phyloP scores from a whole-genome alignment of 2,797 vertebrate species.

The Oreochromis grahami region DNA sequence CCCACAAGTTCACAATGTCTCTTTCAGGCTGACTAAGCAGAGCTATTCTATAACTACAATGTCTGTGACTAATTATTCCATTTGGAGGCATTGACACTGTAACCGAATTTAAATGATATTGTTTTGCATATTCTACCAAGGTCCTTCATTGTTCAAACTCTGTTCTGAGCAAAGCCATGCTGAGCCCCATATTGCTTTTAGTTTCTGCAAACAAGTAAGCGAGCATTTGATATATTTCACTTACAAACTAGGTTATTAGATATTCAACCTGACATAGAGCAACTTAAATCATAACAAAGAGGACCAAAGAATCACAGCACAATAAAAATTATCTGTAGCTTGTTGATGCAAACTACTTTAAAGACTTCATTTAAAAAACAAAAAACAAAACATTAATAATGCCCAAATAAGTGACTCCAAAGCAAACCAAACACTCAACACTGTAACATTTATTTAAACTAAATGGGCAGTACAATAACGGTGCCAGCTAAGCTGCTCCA shows the following conservation, averaged over 20 bases:
- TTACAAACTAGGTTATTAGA: neutral
- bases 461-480: neutral
- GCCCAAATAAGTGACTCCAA: neutral
- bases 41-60: neutral
- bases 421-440: neutral
- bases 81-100: conserved; percentile 16
- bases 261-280: neutral
- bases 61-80: conserved; percentile 32
- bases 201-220: neutral
- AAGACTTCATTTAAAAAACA: neutral
- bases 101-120: conserved; percentile 17
- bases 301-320: neutral
- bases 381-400: neutral
- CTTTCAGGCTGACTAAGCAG: conserved; percentile 14
- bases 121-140: conserved; percentile 5
- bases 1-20: conserved; percentile 14
- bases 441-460: neutral
- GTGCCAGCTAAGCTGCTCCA: neutral
- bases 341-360: neutral
- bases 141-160: neutral
- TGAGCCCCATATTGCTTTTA: neutral
- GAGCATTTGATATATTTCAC: neutral
- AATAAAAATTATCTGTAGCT: neutral
- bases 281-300: neutral
- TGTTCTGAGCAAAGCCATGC: neutral